Evolutionary conservation across 2,113 vertebrate species (phyloP).

Genomic region (Callionymus lyra): DNA sequence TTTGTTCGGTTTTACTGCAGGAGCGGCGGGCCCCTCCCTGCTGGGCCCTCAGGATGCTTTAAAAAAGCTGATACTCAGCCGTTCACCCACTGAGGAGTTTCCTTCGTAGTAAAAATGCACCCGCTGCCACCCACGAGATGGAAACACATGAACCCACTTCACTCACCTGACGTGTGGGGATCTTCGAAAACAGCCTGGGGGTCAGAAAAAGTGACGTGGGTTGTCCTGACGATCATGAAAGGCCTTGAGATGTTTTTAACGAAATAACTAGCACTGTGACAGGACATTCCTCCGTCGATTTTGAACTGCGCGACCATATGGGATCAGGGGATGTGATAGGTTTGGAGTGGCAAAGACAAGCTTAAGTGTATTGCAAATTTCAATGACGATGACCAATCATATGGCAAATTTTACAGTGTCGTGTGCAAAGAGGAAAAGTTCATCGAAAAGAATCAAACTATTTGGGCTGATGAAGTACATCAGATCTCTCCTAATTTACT

Average conservation of each 20-base stretch:
- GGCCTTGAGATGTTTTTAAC: not conserved
- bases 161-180: not conserved
- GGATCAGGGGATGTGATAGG: no score
- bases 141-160: not conserved
- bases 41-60: constrained; percentile 44
- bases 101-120: constrained; percentile 18
- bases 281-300: no score
- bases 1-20: constrained; percentile 17
- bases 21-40: not conserved
- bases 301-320: no score
- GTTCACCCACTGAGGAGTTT: constrained; percentile 29
- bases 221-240: not conserved
- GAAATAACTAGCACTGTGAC: no score
- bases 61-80: constrained; percentile 30
- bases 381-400: no score
- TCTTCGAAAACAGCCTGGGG: not conserved
- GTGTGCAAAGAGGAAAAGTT: no score
- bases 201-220: not conserved
- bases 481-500: no score
- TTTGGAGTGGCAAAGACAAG: no score
- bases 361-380: no score
- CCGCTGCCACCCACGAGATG: constrained; percentile 20
- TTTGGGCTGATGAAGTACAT: no score
- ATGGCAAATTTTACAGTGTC: no score
- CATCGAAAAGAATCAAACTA: no score